These are phyloP conservation scores for Romanomermis culicivorax DNA, from an alignment of 2,888 invertebrate species.

Conservation along the genomic window DNA sequence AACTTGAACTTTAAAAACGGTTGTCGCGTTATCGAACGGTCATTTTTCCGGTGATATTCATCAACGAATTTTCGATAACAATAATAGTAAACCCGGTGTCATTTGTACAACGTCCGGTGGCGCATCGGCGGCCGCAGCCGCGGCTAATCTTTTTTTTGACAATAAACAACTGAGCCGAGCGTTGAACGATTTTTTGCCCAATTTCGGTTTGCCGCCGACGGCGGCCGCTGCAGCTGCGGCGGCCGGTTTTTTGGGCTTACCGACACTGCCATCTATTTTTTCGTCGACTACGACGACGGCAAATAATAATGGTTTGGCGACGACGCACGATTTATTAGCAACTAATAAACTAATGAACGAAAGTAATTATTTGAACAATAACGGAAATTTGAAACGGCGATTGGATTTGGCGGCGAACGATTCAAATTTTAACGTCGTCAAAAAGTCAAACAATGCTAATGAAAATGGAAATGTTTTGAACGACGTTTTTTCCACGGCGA, in stretches of 20 bases:
- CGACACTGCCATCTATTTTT: not conserved
- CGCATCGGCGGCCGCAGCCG: too few species aligned
- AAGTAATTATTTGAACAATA: not conserved
- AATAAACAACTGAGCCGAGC: too few species aligned
- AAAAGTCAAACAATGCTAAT: not conserved
- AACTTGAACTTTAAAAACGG: not conserved
- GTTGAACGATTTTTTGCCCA: not conserved
- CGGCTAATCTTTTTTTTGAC: too few species aligned
- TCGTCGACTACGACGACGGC: too few species aligned
- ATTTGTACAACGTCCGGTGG: too few species aligned
- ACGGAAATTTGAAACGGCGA: not conserved
- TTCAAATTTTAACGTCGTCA: not conserved
- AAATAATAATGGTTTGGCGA: not conserved
- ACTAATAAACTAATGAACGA: not conserved
- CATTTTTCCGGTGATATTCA: too few species aligned
- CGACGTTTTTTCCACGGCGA: too few species aligned
- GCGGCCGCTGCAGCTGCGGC: not conserved
- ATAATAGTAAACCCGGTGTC: too few species aligned
- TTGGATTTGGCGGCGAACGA: not conserved
- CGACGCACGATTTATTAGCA: not conserved
- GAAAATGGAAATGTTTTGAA: not conserved
- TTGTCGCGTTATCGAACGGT: not conserved
- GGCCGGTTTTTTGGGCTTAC: not conserved
- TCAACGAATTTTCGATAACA: too few species aligned
- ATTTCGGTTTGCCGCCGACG: not conserved